Evolutionary conservation across 2,113 vertebrate genomes (phyloP), one percentile per base, ranked within the genome.

Genomic region (Bostrychus sinensis): DNA sequence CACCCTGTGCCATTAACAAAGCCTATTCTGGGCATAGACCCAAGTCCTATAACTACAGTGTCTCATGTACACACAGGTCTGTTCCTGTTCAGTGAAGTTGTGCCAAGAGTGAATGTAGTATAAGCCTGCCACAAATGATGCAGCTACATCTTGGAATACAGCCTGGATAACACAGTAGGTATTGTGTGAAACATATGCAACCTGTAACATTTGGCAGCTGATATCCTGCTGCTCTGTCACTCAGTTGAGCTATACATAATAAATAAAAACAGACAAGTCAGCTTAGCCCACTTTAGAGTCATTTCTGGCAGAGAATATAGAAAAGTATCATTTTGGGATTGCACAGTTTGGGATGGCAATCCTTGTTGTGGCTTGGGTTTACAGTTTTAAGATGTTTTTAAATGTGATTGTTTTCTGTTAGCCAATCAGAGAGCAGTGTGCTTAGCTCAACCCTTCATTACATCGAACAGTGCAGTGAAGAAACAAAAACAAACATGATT

Each of bases 1-100:
- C 71, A 82, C 78, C 72, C 65, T 53, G 45, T 66, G 77, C 54
- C 73, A 57, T 42, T 10, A 72, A 76, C 65, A 79, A 59, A 71
- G 56, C 45, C 39, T 56, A 61, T 72, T 64, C 70, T 32, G 76
- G 78, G 82, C 80, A 62, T 1, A 14, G 36, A 68, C 66, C 82
- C 84, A 85, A 74, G 20, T 59, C 39, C 34, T 4, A 48, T 25
- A 36, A 26, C 32, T 37, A 11, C 26, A 16, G 32, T 26, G 12
- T 55, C 36, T 64, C 48, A 36, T 23, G 38, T 56, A 51, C 38
- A 43, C 22, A 61, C 64, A 75, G 46, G 78, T 76, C 62, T 64
- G 58, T 16, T 69, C 57, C 25, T 61, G 62, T 58, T 78, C 23
- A 57, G 12, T 60, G 73, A 69, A 51, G 46, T 26, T 0, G 1